A percentile compares a stretch with the other conserved stretches of the same genome.
These are phyloP conservation scores for Callospermophilus lateralis DNA, from an alignment of 2,113 vertebrate genomes.

Conservation along the genomic window DNA sequence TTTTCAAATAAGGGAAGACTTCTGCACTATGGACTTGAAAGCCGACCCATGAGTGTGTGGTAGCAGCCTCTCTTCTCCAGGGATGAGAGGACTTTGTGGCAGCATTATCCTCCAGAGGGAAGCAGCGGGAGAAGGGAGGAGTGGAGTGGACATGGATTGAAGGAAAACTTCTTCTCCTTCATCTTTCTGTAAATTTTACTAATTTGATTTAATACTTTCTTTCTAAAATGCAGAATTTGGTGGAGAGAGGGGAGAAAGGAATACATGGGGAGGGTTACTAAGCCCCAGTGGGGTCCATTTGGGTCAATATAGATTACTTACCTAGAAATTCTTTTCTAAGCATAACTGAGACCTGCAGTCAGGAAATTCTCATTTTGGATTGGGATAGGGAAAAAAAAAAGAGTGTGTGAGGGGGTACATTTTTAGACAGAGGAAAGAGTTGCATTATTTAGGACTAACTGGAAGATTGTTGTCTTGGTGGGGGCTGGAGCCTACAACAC, in stretches of 20 bases:
- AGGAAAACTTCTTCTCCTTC: neutral
- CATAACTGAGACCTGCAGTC: neutral
- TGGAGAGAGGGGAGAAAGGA: neutral
- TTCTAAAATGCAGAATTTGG: slow-evolving; percentile 41
- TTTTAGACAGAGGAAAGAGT: slow-evolving; percentile 11
- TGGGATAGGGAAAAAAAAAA: neutral
- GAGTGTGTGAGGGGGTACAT: neutral
- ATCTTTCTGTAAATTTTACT: neutral
- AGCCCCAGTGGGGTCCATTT: neutral
- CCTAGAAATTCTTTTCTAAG: slow-evolving; percentile 4
- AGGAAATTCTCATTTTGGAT: neutral
- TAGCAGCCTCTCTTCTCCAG: neutral
- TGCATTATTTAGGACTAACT: neutral
- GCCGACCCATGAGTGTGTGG: neutral
- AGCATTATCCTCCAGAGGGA: neutral
- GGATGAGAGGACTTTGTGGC: neutral
- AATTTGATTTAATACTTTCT: neutral
- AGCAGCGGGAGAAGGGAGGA: neutral
- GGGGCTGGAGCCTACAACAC: neutral
- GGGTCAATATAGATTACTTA: neutral
- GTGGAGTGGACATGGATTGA: neutral
- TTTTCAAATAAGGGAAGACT: neutral
- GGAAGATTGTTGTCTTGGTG: neutral
- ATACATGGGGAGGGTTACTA: neutral
- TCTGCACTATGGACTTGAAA: neutral